Evolutionary conservation across 2,113 vertebrate species (phyloP), one percentile per base, ranked within the genome.

Genomic region (Poicephalus meyeri): DNA sequence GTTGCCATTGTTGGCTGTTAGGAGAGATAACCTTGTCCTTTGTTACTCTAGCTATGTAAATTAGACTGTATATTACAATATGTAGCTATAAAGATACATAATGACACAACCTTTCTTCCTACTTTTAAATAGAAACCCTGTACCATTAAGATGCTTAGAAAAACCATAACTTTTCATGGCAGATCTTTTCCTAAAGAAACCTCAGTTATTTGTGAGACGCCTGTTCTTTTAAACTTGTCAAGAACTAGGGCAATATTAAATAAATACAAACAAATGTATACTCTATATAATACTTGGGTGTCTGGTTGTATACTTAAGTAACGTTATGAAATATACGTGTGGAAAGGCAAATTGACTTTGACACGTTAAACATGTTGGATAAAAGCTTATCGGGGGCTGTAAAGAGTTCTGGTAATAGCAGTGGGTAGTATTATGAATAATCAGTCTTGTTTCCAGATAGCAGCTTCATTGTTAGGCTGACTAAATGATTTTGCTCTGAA

Each of bases 301-400:
- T 89, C 93, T 94, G 87, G 39, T 68, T 93, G 88, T 92, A n/a
- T 88, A 72, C 84, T 88, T 83, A 90, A 96, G 72, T 88, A 93
- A 92, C 25, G 10, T 77, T 85, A 73, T 60, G 61, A 94, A 97
- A 94, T 94, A 95, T 74, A 93, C 7, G 44, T 11, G 39, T 92
- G 94, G 86, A 95, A 97, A 96, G 39, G 60, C 80, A 93, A 96
- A 96, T 95, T 93, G 95, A 84, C 83, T 97, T 92, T 91, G 95
- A 94, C 90, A 73, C 77, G 71, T 94, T 95, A 89, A 96, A 93
- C 74, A 61, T 80, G 61, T 90, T 90, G 82, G 92, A 94, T 97
- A 95, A 95, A 97, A 97, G 88, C 94, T 96, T 97, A 88, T 94
- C 0, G 0, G 52, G 84, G 72, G 47, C 61, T 89, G 80, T 85